These are phyloP conservation scores for Drosophila littoralis DNA, from an alignment of 1,140 invertebrate species.

Conservation along the genomic window DNA sequence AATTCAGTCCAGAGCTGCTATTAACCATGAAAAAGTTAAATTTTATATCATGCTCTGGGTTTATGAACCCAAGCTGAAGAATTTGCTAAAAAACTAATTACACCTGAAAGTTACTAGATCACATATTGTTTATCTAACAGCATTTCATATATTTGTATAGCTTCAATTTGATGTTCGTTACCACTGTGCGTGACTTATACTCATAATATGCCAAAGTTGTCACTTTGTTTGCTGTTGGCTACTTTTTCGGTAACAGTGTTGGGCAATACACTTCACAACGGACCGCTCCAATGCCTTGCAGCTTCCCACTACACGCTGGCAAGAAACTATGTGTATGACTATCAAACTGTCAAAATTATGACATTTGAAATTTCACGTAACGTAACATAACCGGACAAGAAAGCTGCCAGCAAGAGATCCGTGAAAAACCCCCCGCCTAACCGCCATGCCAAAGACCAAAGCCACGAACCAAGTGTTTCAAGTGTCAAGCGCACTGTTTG, in stretches of 20 bases:
- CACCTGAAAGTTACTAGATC: too few relatives aligned
- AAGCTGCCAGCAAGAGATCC: slow-evolving; percentile 64
- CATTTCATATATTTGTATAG: too few relatives aligned
- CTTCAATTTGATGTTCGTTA: background rate
- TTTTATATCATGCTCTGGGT: too few relatives aligned
- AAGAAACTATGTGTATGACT: slow-evolving; percentile 51
- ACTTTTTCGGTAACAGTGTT: slow-evolving; percentile 65
- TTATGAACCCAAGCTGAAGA: too few relatives aligned
- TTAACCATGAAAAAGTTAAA: too few relatives aligned
- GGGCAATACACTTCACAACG: slow-evolving; percentile 53
- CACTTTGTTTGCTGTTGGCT: slow-evolving; percentile 50
- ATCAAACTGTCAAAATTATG: slow-evolving; percentile 84
- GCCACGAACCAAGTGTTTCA: slow-evolving; percentile 68
- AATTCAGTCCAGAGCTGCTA: too few relatives aligned
- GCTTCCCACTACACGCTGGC: slow-evolving; percentile 26
- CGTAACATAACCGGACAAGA: slow-evolving; percentile 68
- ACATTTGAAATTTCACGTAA: slow-evolving; percentile 83
- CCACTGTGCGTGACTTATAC: slow-evolving; percentile 14
- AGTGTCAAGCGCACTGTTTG: slow-evolving; percentile 68
- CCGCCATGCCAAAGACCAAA: slow-evolving; percentile 17
- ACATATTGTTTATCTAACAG: background rate
- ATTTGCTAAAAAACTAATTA: too few relatives aligned
- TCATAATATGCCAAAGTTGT: slow-evolving; percentile 55
- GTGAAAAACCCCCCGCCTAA: slow-evolving; percentile 44
- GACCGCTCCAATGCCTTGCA: slow-evolving; percentile 31